These are phyloP conservation scores for Athetis lepigone DNA, from an alignment of 2,888 invertebrate genomes.

Conservation along the genomic window DNA sequence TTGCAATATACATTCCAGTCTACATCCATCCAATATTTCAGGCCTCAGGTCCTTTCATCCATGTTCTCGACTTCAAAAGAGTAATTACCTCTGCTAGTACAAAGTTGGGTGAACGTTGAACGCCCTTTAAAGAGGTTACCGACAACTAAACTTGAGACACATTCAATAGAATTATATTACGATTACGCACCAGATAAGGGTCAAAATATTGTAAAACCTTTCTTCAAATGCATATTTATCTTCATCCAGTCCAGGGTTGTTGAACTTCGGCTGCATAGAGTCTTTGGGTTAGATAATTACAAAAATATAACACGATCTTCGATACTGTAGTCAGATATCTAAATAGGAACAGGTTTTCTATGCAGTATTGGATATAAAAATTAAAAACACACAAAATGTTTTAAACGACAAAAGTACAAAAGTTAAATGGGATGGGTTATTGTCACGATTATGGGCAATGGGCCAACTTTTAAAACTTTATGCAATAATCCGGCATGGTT, in stretches of 20 bases:
- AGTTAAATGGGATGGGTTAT: slow-evolving; percentile 42
- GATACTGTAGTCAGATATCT: slow-evolving; percentile 15
- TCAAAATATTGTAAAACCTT: slow-evolving; percentile 59
- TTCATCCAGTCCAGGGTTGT: slow-evolving; percentile 37
- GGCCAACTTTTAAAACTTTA: slow-evolving; percentile 38
- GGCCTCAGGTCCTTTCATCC: slow-evolving; percentile 19
- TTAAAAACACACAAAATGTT: slow-evolving; percentile 36
- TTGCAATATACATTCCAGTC: slow-evolving; percentile 1
- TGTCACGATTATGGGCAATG: slow-evolving; percentile 46
- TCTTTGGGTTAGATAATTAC: background rate
- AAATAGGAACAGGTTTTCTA: background rate
- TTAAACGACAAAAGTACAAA: slow-evolving; percentile 30
- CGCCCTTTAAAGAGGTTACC: slow-evolving; percentile 64
- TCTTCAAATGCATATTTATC: slow-evolving; percentile 55
- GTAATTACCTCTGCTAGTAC: slow-evolving; percentile 47
- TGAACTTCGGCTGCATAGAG: slow-evolving; percentile 25
- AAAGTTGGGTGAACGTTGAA: slow-evolving; percentile 60
- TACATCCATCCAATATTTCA: slow-evolving; percentile 7
- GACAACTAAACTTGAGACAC: slow-evolving; percentile 53
- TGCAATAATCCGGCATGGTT: slow-evolving; percentile 16
- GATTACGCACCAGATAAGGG: slow-evolving; percentile 56
- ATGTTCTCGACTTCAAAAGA: slow-evolving; percentile 33
- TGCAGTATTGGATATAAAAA: slow-evolving; percentile 23
- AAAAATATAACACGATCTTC: slow-evolving; percentile 7
- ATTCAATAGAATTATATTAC: slow-evolving; percentile 53